A percentile compares a stretch with the other conserved stretches of the same genome.
Evolutionary conservation across 2,888 invertebrate species (phyloP).

Genomic region (Ochlodes sylvanus): DNA sequence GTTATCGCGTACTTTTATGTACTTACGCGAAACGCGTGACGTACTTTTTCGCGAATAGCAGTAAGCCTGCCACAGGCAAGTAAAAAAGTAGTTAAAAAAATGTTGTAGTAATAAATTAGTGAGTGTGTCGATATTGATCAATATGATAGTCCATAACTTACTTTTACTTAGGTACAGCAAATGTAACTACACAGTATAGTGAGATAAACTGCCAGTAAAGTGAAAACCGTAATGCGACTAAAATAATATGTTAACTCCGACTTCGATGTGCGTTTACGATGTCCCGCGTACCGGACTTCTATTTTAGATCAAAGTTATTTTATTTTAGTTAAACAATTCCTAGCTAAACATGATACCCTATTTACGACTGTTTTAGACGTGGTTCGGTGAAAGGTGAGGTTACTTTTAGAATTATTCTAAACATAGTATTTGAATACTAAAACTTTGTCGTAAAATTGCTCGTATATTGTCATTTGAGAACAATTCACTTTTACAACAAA

Average conservation of each 20-base stretch:
- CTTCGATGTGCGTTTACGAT: neutral
- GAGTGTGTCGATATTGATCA: too few species aligned
- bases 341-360: conserved; percentile 15
- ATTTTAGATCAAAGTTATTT: conserved; percentile 26
- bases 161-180: neutral
- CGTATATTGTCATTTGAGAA: too few species aligned
- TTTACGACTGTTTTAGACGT: conserved; percentile 1
- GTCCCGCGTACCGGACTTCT: neutral
- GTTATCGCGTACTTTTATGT: too few species aligned
- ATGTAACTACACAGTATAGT: neutral
- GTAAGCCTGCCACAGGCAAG: too few species aligned
- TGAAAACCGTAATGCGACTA: conserved; percentile 1
- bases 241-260: neutral
- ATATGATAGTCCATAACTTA: neutral
- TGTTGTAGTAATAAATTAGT: too few species aligned
- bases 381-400: conserved; percentile 1
- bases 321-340: conserved; percentile 22
- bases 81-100: too few species aligned
- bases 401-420: neutral
- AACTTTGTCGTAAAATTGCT: too few species aligned
- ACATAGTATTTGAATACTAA: too few species aligned
- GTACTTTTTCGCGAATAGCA: too few species aligned
- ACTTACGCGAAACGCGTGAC: too few species aligned
- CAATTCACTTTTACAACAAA: too few species aligned
- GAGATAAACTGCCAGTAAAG: conserved; percentile 5